phyloP scores from a whole-genome alignment of 2,113 vertebrate genomes.

The Prochilodus magdalenae region DNA sequence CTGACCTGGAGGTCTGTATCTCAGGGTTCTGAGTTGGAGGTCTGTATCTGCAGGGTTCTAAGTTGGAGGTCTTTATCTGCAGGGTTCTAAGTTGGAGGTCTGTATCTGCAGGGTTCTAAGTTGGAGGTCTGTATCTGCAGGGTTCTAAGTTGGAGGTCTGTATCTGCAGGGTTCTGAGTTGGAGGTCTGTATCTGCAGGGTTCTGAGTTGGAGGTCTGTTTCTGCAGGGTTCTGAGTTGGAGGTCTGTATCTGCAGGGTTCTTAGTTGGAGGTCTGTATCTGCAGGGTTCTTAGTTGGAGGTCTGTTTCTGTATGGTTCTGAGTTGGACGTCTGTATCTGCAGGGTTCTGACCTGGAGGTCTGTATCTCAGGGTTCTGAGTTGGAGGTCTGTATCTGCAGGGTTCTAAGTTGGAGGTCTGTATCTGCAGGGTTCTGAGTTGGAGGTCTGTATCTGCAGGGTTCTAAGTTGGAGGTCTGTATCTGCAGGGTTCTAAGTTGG shows the following conservation, averaged over 20 bases:
- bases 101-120: neutral
- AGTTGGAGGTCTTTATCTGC: too few relatives aligned
- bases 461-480: neutral
- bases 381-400: conserved; percentile 66
- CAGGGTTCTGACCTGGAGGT: neutral
- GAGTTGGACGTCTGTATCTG: too few relatives aligned
- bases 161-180: conserved; percentile 80
- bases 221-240: conserved; percentile 84
- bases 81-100: too few relatives aligned
- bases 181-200: too few relatives aligned
- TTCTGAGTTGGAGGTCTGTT: neutral
- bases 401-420: too few relatives aligned
- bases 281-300: neutral
- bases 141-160: neutral
- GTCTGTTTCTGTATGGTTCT: conserved; percentile 82
- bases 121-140: neutral
- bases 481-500: conserved; percentile 90
- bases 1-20: too few relatives aligned
- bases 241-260: neutral
- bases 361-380: neutral
- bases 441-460: too few relatives aligned
- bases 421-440: neutral
- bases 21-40: too few relatives aligned
- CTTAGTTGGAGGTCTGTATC: neutral
- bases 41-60: too few relatives aligned